Percentiles rank a stretch among this genome's conserved stretches.
phyloP scores from a whole-genome alignment of 2,797 vertebrate species.

The Philypnodon macrostomus region DNA sequence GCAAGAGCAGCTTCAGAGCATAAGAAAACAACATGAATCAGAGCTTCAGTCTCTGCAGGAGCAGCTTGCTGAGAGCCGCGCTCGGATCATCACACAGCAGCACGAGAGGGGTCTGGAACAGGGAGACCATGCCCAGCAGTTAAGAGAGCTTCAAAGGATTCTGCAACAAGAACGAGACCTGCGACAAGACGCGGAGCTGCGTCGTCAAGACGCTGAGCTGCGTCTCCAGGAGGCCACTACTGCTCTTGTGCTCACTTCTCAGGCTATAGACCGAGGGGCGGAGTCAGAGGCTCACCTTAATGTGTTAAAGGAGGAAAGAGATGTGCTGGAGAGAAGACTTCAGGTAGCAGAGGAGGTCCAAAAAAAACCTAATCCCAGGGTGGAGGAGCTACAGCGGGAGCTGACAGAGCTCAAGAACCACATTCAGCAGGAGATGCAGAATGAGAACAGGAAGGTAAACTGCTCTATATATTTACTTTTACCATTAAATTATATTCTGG shows the following conservation, averaged over 20 bases:
- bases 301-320: conserved; percentile 75
- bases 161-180: conserved; percentile 84
- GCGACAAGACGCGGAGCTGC: conserved; percentile 82
- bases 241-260: conserved; percentile 57
- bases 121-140: conserved; percentile 86
- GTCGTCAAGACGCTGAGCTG: conserved; percentile 82
- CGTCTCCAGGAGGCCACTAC: conserved; percentile 80
- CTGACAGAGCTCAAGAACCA: conserved; percentile 75
- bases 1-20: conserved; percentile 62
- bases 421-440: conserved; percentile 83
- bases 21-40: conserved; percentile 52
- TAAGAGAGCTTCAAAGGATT: conserved; percentile 87
- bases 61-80: conserved; percentile 85
- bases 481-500: too few relatives aligned
- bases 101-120: conserved; percentile 89
- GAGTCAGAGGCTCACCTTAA: conserved; percentile 74
- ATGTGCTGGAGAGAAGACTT: conserved; percentile 76
- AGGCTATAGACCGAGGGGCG: conserved; percentile 66
- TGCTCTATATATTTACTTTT: neutral
- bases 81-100: conserved; percentile 86
- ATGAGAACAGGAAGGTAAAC: conserved; percentile 88
- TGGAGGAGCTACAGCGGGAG: conserved; percentile 82
- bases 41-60: conserved; percentile 77
- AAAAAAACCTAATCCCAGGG: conserved; percentile 75
- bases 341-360: conserved; percentile 67